Percentiles rank a stretch among this genome's conserved stretches.
Evolutionary conservation across 2,888 invertebrate species (phyloP).

Genomic region (Microplitis manilae): DNA sequence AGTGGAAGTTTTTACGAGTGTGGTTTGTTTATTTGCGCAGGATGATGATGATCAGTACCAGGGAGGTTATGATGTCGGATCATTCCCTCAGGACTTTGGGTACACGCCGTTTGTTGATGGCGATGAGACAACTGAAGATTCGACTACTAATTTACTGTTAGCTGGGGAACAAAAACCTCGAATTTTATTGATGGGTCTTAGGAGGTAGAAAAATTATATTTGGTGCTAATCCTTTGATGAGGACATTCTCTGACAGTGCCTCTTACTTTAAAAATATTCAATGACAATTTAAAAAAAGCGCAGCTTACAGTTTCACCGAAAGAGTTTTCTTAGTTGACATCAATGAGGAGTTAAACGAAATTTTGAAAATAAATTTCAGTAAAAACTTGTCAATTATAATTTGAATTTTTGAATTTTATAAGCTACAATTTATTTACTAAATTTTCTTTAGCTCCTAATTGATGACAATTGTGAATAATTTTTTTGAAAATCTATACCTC

Average conservation of each 20-base stretch:
- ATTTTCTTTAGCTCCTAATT: too few relatives aligned
- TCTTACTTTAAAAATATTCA: too few relatives aligned
- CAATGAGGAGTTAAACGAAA: too few relatives aligned
- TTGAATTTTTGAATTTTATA: too few relatives aligned
- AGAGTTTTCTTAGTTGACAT: too few relatives aligned
- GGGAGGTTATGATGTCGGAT: conserved; percentile 75
- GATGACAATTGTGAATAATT: too few relatives aligned
- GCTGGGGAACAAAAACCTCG: conserved; percentile 89
- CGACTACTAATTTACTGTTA: conserved; percentile 66
- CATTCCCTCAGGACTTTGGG: conserved; percentile 93
- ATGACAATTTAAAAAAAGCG: neutral
- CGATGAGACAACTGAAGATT: conserved; percentile 77
- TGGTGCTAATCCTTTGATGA: neutral
- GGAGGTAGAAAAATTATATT: conserved; percentile 76
- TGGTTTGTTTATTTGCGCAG: conserved; percentile 49
- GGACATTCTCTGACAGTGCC: neutral
- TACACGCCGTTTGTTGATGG: conserved; percentile 88
- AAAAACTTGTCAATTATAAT: too few relatives aligned
- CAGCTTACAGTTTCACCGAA: neutral
- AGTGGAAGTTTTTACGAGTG: neutral
- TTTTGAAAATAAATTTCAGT: too few relatives aligned
- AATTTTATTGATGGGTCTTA: conserved; percentile 94
- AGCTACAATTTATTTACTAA: too few relatives aligned
- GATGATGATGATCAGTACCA: conserved; percentile 73
- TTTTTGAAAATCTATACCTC: too few relatives aligned